These are phyloP conservation scores for Scaptomyza caliginosa DNA, from an alignment of 2,888 invertebrate genomes.

Conservation along the genomic window DNA sequence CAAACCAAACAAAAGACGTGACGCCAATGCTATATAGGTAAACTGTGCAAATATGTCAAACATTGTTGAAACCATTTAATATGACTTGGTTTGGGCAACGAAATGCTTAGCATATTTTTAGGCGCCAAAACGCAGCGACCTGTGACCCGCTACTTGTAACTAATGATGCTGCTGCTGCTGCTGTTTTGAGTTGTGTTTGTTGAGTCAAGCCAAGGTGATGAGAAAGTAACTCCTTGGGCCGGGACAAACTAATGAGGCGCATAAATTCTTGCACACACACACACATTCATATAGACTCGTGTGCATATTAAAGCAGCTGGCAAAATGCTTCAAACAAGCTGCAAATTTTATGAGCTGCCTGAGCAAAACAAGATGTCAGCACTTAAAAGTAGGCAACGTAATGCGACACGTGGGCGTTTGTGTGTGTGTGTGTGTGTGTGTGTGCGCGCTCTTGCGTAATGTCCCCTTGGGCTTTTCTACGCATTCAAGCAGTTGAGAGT, in stretches of 20 bases:
- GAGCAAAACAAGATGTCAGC: slow-evolving; percentile 67
- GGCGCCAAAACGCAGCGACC: slow-evolving; percentile 45
- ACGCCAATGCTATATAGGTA: slow-evolving; percentile 32
- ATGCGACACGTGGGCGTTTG: slow-evolving; percentile 36
- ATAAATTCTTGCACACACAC: slow-evolving; percentile 67
- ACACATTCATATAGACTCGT: slow-evolving; percentile 14
- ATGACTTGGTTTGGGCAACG: slow-evolving; percentile 46
- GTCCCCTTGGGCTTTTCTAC: slow-evolving; percentile 46
- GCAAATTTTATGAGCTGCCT: slow-evolving; percentile 75
- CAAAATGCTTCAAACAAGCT: slow-evolving; percentile 62
- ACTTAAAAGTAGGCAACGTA: slow-evolving; percentile 55
- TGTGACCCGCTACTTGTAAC: slow-evolving; percentile 70
- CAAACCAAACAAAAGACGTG: slow-evolving; percentile 18
- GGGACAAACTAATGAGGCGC: slow-evolving; percentile 80
- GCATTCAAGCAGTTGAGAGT: slow-evolving; percentile 60
- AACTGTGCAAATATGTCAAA: slow-evolving; percentile 78
- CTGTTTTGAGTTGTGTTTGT: slow-evolving; percentile 7
- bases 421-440: not conserved
- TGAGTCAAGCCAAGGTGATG: slow-evolving; percentile 43
- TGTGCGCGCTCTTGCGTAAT: slow-evolving; percentile 15
- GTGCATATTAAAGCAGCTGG: slow-evolving; percentile 57
- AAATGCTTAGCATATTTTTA: slow-evolving; percentile 74
- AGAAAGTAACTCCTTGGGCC: slow-evolving; percentile 33
- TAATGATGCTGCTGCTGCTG: slow-evolving; percentile 74
- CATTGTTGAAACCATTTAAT: slow-evolving; percentile 76